Percentiles rank a stretch among this genome's conserved stretches.
These are phyloP conservation scores for Streptopelia turtur DNA, from an alignment of 2,797 vertebrate species.

Conservation along the genomic window DNA sequence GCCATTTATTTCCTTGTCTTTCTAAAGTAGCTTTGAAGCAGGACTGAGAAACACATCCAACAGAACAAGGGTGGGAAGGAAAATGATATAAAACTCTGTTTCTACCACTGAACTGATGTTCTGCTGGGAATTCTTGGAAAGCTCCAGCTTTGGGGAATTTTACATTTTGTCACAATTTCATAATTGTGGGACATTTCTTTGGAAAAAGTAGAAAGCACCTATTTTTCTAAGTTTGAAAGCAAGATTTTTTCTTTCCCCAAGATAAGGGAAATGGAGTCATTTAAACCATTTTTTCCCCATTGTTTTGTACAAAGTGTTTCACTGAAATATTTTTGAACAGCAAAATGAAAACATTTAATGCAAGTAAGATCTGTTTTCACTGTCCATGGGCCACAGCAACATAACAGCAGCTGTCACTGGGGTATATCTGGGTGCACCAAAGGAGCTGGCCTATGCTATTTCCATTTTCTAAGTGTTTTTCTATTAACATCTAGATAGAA, in stretches of 20 bases:
- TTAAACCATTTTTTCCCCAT: not conserved
- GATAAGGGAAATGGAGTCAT: not conserved
- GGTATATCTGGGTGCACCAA: not conserved
- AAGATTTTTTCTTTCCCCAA: not conserved
- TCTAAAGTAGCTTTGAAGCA: not conserved
- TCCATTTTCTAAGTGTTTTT: not conserved
- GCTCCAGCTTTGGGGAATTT: not conserved
- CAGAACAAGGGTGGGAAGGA: not conserved
- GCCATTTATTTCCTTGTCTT: not conserved
- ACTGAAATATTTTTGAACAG: not conserved
- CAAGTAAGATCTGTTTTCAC: not conserved
- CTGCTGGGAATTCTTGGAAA: not conserved
- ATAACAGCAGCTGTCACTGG: not conserved
- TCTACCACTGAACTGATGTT: not conserved
- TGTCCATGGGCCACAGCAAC: not conserved
- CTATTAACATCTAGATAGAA: not conserved
- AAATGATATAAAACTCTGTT: not conserved
- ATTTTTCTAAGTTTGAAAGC: not conserved
- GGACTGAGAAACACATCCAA: not conserved
- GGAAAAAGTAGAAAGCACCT: not conserved
- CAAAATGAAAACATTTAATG: not conserved
- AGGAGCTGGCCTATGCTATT: not conserved
- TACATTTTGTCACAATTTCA: not conserved
- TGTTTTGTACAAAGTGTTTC: not conserved
- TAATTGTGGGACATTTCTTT: not conserved